A percentile compares a stretch with the other conserved stretches of the same genome.
Evolutionary conservation across 2,888 invertebrate genomes (phyloP).

Genomic region (Coleophora deauratella): DNA sequence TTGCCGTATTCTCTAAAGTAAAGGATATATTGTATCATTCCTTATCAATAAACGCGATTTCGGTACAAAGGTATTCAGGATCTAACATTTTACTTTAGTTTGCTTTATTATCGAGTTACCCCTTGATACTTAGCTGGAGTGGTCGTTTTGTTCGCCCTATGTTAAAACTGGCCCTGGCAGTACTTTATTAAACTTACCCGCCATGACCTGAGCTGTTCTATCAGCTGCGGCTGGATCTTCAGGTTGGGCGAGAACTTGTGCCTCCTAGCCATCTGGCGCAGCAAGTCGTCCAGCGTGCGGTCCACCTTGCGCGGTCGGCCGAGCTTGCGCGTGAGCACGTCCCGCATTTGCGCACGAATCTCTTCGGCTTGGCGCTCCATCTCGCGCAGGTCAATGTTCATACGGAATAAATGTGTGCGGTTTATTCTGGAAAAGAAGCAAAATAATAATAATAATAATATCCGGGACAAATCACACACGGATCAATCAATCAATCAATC

Average conservation of each 20-base stretch:
- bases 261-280: constrained; percentile 53
- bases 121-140: no score
- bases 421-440: constrained; percentile 65
- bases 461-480: no score
- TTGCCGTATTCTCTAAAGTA: no score
- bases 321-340: constrained; percentile 53
- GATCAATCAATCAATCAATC: no score
- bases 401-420: constrained; percentile 78
- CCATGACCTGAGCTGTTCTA: constrained; percentile 48
- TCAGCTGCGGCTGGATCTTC: constrained; percentile 37
- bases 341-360: constrained; percentile 68
- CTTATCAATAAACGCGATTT: no score
- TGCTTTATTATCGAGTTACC: no score
- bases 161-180: no score
- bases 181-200: constrained; percentile 39
- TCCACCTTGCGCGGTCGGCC: constrained; percentile 56
- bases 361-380: constrained; percentile 76
- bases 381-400: constrained; percentile 79
- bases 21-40: no score
- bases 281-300: constrained; percentile 51
- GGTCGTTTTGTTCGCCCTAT: no score
- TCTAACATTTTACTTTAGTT: no score
- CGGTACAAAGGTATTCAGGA: no score
- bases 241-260: constrained; percentile 52
- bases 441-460: no score